Conservation (phyloP, 2,888 invertebrate genomes). For the Andrena flavipes region DNA sequence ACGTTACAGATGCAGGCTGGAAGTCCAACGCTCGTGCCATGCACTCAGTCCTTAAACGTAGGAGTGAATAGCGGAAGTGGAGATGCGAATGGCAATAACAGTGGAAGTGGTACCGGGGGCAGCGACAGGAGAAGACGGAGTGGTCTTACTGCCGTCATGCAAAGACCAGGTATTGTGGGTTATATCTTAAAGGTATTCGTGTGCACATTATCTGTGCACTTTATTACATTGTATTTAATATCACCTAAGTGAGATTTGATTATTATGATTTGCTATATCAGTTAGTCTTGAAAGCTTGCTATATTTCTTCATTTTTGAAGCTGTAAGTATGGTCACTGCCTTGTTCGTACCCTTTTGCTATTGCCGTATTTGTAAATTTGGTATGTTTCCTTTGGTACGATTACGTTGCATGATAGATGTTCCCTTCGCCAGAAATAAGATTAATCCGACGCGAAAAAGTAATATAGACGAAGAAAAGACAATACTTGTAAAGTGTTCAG, state of each 20-base stretch:
- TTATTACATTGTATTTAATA: slow-evolving; percentile 37
- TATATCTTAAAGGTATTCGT: slow-evolving; percentile 43
- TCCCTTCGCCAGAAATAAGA: not conserved
- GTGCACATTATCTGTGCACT: slow-evolving; percentile 47
- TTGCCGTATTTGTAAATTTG: slow-evolving; percentile 44
- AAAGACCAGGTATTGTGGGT: slow-evolving; percentile 90
- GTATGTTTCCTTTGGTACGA: slow-evolving; percentile 29
- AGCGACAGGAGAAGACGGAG: slow-evolving; percentile 91
- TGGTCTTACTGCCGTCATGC: slow-evolving; percentile 94
- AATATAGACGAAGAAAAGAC: not conserved
- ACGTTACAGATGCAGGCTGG: slow-evolving; percentile 78
- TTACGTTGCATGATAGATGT: slow-evolving; percentile 46
- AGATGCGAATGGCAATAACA: slow-evolving; percentile 79
- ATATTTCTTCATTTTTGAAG: slow-evolving; percentile 44
- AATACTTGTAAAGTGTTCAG: not conserved
- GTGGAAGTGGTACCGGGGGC: slow-evolving; percentile 83
- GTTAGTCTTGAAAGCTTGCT: slow-evolving; percentile 47
- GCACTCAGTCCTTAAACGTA: slow-evolving; percentile 84
- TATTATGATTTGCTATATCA: slow-evolving; percentile 47
- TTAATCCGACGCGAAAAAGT: not conserved
- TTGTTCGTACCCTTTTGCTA: slow-evolving; percentile 39
- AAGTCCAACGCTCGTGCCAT: slow-evolving; percentile 84
- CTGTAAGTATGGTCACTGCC: slow-evolving; percentile 53
- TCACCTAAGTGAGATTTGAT: slow-evolving; percentile 33
- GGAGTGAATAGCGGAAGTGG: slow-evolving; percentile 76